phyloP scores from a whole-genome alignment of 2,888 invertebrate genomes.

The Hemaris fuciformis region DNA sequence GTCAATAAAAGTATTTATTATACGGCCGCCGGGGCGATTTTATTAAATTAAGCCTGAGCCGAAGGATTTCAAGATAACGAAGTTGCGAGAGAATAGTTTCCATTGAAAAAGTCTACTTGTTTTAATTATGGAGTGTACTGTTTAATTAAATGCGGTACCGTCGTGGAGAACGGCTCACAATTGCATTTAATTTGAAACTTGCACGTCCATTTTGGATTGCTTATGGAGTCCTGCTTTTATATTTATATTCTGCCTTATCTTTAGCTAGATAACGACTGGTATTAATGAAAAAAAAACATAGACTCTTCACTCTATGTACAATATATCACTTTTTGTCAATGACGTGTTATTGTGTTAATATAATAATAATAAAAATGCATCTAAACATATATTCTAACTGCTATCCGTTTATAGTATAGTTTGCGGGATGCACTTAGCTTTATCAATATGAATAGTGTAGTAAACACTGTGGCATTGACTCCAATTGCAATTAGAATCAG shows the following conservation, averaged over 20 bases:
- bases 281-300: too few species aligned
- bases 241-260: not conserved
- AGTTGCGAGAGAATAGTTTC: slow-evolving; percentile 24
- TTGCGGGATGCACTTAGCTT: too few species aligned
- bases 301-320: too few species aligned
- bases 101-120: slow-evolving; percentile 24
- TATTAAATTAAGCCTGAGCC: slow-evolving; percentile 29
- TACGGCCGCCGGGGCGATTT: slow-evolving; percentile 18
- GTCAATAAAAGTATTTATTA: slow-evolving; percentile 26
- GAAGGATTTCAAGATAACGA: slow-evolving; percentile 25
- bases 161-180: slow-evolving; percentile 18
- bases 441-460: too few species aligned
- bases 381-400: too few species aligned
- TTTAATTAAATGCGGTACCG: slow-evolving; percentile 30
- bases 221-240: not conserved
- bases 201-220: not conserved
- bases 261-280: not conserved
- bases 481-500: too few species aligned
- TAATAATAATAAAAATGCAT: too few species aligned
- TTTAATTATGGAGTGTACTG: slow-evolving; percentile 30
- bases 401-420: too few species aligned
- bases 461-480: too few species aligned
- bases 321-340: not conserved
- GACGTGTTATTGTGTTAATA: too few species aligned
- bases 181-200: slow-evolving; percentile 21